Evolutionary conservation across 1,140 invertebrate species (phyloP).

Genomic region (Diachasma alloeum): DNA sequence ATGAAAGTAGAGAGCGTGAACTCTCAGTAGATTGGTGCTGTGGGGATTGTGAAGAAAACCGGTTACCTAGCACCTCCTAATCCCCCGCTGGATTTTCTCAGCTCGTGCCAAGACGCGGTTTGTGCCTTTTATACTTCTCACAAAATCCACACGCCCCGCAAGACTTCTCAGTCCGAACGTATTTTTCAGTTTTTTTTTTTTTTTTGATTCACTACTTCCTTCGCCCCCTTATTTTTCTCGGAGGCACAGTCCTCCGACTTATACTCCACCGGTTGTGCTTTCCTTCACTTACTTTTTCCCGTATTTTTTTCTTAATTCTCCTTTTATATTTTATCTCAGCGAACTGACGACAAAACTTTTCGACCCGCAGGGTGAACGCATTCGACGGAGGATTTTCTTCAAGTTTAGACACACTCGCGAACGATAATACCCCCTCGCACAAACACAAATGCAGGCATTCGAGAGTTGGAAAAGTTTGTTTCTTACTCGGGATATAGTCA

Average conservation of each 20-base stretch:
- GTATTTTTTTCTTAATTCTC: background rate
- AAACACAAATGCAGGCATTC: background rate
- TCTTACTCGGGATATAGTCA: background rate
- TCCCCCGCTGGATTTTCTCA: constrained; percentile 22
- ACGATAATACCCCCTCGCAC: constrained; percentile 22
- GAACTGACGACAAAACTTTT: constrained; percentile 35
- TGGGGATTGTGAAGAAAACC: constrained; percentile 20
- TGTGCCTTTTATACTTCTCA: constrained; percentile 13
- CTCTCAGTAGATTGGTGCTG: constrained; percentile 19
- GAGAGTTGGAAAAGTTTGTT: constrained; percentile 6
- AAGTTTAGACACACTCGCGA: background rate
- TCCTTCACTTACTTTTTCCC: constrained; percentile 20
- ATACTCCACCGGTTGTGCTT: background rate
- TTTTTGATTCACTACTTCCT: background rate
- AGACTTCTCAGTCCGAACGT: background rate
- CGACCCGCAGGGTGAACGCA: constrained; percentile 29
- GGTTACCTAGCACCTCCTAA: constrained; percentile 24
- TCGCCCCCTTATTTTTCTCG: constrained; percentile 1
- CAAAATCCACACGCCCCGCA: constrained; percentile 1
- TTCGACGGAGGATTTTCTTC: constrained; percentile 25
- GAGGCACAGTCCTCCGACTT: background rate
- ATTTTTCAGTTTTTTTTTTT: background rate
- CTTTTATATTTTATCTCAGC: constrained; percentile 23
- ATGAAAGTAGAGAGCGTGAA: constrained; percentile 3
- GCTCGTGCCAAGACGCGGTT: constrained; percentile 21